A percentile compares a stretch with the other conserved stretches of the same genome.
Evolutionary conservation across 35 echinoderm and acorn worm species (phyloP).

Genomic region (Anneissia japonica): DNA sequence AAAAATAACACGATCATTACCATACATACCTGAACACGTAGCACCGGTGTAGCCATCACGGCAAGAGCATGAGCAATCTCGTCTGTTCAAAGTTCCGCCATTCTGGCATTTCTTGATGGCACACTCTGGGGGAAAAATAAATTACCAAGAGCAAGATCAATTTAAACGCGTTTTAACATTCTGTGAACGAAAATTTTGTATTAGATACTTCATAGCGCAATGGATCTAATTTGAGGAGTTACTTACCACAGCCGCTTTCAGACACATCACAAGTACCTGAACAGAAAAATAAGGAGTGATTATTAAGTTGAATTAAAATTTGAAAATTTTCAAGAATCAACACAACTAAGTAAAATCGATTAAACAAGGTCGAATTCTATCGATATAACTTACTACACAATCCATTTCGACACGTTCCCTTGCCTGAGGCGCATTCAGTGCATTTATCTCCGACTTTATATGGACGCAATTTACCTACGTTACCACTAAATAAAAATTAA

Average conservation of each 20-base stretch:
- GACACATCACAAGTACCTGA: constrained; percentile 68
- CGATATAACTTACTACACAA: constrained; percentile 73
- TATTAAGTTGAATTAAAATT: not conserved
- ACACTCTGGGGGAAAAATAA: constrained; percentile 83
- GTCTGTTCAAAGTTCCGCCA: constrained; percentile 60
- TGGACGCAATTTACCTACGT: constrained; percentile 43
- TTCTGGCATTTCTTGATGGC: constrained; percentile 62
- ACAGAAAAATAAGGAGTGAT: not conserved
- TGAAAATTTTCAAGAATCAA: too few species aligned
- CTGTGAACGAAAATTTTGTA: too few species aligned
- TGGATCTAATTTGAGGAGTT: too few species aligned
- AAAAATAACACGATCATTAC: too few species aligned
- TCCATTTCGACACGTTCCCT: constrained; percentile 67
- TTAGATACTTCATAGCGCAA: too few species aligned
- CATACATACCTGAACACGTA: constrained; percentile 67
- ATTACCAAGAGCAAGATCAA: too few species aligned
- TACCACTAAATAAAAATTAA: too few species aligned
- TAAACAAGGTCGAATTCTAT: too few species aligned
- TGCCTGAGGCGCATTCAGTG: constrained; percentile 71
- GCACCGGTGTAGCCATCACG: constrained; percentile 66
- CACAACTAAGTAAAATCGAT: too few species aligned
- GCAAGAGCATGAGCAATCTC: constrained; percentile 60
- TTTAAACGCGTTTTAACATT: too few species aligned
- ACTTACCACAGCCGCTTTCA: constrained; percentile 28
- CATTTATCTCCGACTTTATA: constrained; percentile 74